Evolutionary conservation across 1,140 invertebrate genomes (phyloP).

Genomic region (Dreissena polymorpha): DNA sequence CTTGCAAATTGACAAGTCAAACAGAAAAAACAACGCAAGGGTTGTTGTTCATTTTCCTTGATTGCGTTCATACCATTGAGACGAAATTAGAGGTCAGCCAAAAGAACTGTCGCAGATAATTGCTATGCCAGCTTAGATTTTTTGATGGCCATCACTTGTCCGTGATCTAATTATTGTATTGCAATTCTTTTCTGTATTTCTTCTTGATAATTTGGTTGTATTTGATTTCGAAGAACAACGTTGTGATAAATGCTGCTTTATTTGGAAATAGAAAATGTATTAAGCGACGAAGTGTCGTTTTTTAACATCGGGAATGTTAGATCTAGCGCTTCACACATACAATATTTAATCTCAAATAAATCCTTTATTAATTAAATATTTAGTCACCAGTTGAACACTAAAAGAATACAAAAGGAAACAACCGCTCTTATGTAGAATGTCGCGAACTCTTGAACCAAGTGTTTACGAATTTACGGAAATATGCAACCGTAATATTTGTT

Average conservation of each 20-base stretch:
- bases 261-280: too few species aligned
- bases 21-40: conserved; percentile 38
- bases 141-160: neutral
- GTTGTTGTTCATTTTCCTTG: conserved; percentile 43
- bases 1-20: conserved; percentile 48
- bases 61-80: conserved; percentile 33
- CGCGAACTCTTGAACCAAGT: too few species aligned
- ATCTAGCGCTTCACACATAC: too few species aligned
- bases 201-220: neutral
- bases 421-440: too few species aligned
- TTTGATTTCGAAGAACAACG: neutral
- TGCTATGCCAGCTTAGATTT: conserved; percentile 27
- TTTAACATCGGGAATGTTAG: too few species aligned
- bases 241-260: neutral
- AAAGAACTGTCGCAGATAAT: conserved; percentile 35
- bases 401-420: too few species aligned
- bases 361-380: too few species aligned
- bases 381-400: too few species aligned
- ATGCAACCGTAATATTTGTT: too few species aligned
- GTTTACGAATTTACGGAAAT: too few species aligned
- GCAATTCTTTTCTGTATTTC: neutral
- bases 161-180: conserved; percentile 11
- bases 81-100: conserved; percentile 46
- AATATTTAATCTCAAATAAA: too few species aligned
- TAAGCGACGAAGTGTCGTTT: too few species aligned